These are phyloP conservation scores for Ceratina calcarata DNA, from an alignment of 1,140 invertebrate genomes.

Conservation along the genomic window DNA sequence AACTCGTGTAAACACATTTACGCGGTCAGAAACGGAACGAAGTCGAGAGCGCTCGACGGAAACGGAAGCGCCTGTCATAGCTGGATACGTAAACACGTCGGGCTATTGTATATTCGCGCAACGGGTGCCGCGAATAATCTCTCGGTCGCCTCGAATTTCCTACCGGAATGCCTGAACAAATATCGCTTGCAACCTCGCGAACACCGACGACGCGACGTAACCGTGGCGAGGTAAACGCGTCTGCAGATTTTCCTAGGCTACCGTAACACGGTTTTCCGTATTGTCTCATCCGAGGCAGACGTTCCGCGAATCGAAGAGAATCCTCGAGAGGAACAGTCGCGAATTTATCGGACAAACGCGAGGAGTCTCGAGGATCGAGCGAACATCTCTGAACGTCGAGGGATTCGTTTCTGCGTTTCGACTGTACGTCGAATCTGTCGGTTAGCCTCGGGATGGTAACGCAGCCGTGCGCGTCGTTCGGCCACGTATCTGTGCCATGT, in stretches of 20 bases:
- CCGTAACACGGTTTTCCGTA: background rate
- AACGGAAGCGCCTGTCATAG: conserved; percentile 79
- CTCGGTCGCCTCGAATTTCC: conserved; percentile 67
- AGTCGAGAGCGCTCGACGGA: conserved; percentile 72
- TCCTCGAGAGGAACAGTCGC: background rate
- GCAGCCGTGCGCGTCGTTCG: conserved; percentile 57
- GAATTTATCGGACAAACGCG: background rate
- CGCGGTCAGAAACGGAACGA: conserved; percentile 64
- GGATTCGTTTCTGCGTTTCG: too few relatives aligned
- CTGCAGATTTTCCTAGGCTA: conserved; percentile 22
- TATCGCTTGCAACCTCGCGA: conserved; percentile 49
- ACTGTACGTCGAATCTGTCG: conserved; percentile 32
- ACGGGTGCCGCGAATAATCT: conserved; percentile 74
- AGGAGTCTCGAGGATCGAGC: background rate
- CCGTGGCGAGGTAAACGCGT: conserved; percentile 40
- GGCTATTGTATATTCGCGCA: conserved; percentile 76
- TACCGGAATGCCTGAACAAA: conserved; percentile 66
- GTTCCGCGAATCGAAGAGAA: too few relatives aligned
- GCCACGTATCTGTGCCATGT: conserved; percentile 73
- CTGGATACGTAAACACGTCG: conserved; percentile 76
- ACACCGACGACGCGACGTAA: conserved; percentile 25
- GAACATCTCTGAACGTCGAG: too few relatives aligned
- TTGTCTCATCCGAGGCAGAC: conserved; percentile 3
- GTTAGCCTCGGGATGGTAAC: conserved; percentile 52
- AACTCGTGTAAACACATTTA: conserved; percentile 66